Conservation (phyloP, 2,888 invertebrate species). For the Leptinotarsa tumamoca region DNA sequence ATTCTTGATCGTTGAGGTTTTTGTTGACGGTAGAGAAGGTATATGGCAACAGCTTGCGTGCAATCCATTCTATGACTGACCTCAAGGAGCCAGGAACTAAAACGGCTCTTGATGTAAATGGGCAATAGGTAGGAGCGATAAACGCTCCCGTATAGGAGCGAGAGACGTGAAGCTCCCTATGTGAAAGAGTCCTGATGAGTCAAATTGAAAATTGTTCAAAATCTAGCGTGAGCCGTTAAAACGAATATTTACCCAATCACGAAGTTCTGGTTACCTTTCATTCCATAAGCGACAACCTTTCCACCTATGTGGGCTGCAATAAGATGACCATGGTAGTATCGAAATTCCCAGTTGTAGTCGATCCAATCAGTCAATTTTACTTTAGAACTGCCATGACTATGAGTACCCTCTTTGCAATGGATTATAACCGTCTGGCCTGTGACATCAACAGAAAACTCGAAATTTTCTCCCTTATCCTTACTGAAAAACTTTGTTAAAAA, state of each 20-base stretch:
- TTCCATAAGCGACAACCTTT: slow-evolving; percentile 89
- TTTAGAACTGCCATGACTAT: slow-evolving; percentile 87
- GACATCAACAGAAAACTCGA: slow-evolving; percentile 61
- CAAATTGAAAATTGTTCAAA: too few relatives aligned
- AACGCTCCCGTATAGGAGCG: too few relatives aligned
- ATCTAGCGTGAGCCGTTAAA: too few relatives aligned
- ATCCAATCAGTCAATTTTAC: slow-evolving; percentile 88
- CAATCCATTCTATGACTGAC: too few relatives aligned
- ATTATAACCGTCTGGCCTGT: slow-evolving; percentile 74
- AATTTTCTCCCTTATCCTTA: slow-evolving; percentile 61
- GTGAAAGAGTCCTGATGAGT: too few relatives aligned
- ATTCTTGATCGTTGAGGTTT: too few relatives aligned
- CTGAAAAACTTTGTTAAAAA: slow-evolving; percentile 45
- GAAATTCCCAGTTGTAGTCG: slow-evolving; percentile 93
- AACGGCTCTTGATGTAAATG: too few relatives aligned
- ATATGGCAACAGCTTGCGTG: too few relatives aligned
- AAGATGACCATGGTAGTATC: slow-evolving; percentile 87
- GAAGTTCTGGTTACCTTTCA: slow-evolving; percentile 76
- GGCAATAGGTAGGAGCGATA: too few relatives aligned
- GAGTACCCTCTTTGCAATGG: slow-evolving; percentile 77
- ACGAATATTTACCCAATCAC: background rate
- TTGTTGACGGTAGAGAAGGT: too few relatives aligned
- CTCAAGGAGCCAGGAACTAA: too few relatives aligned
- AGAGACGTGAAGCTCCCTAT: too few relatives aligned
- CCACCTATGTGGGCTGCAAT: slow-evolving; percentile 89